Base-by-base conservation (phyloP, 23 tunicate genomes). In the Halocynthia roretzi region DNA sequence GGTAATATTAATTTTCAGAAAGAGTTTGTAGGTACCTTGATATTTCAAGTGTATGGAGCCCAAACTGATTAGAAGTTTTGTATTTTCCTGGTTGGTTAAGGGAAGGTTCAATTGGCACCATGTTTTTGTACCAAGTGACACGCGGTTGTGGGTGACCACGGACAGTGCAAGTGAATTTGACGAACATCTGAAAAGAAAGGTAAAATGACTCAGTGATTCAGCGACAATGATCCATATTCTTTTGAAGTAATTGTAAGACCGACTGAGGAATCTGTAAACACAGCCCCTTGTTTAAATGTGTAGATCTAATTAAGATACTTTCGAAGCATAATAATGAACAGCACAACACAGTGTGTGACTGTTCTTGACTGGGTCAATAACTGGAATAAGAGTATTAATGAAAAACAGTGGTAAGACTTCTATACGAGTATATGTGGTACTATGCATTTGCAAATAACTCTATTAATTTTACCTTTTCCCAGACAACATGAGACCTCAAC, bases 121-220 rank as follows among this genome's bases (percentile, higher is more conserved):
- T 84, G 78, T 94, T 77, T 72, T 94, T 87, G 83, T 94, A 94
- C 99, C 99, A 94, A 20, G 90, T 94, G 19, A 94, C 83, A 65
- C 67, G 75, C 6, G 99, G 99, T 8, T 77, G 67, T 14, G 99
- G 99, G 8, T 66, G 61, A 23, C 99, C 99, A 10, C 82, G 74
- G 52, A 94, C 86, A 8, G 95, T 87, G 79, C 99, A 94, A 0
- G 99, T 94, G 70, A 94, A 94, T 72, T 94, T 94, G 61, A 94
- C 96, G 84, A 81, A 82, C 99, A 94, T 94, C 98, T 92, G 72
- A 8, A 10, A 11, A 40, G 49, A 56, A 72, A 63, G 12, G 5
- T 52, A 54, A 71, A 71, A 68, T 2, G 2, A 15, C 4, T 18
- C 48, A 68, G 44, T 31, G 44, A 31, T 31, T 31, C 4, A 31